phyloP scores from a whole-genome alignment of 2,888 invertebrate genomes.

The Neoscelio sp. region DNA sequence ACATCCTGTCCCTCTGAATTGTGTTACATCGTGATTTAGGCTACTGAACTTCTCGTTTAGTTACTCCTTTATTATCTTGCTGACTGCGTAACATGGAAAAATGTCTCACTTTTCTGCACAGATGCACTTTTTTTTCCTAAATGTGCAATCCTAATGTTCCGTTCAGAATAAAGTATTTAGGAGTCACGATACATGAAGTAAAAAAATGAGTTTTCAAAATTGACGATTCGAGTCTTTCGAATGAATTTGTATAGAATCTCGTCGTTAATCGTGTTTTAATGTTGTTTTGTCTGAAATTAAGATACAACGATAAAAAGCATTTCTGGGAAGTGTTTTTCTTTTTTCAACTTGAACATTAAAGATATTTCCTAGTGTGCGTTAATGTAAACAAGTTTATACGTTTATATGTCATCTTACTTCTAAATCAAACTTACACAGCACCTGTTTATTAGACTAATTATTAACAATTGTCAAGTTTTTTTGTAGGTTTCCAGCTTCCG shows the following conservation, averaged over 20 bases:
- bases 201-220: no score
- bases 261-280: no score
- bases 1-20: conserved; percentile 61
- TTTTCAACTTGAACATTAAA: conserved; percentile 3
- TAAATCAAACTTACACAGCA: not conserved
- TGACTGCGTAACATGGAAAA: conserved; percentile 1
- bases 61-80: conserved; percentile 11
- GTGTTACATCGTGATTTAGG: conserved; percentile 56
- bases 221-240: no score
- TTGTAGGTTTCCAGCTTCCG: conserved; percentile 45
- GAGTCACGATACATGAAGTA: not conserved
- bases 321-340: no score
- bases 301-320: no score
- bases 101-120: not conserved
- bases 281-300: no score
- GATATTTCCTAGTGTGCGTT: conserved; percentile 4
- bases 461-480: conserved; percentile 48
- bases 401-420: conserved; percentile 22
- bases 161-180: not conserved
- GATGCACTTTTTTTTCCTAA: not conserved
- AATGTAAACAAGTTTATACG: conserved; percentile 22
- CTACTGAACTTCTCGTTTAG: conserved; percentile 48
- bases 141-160: no score
- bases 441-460: conserved; percentile 32
- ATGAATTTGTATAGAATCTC: no score